These are phyloP conservation scores for Mactromeris polynyma DNA, from an alignment of 2,888 invertebrate species.

Conservation along the genomic window DNA sequence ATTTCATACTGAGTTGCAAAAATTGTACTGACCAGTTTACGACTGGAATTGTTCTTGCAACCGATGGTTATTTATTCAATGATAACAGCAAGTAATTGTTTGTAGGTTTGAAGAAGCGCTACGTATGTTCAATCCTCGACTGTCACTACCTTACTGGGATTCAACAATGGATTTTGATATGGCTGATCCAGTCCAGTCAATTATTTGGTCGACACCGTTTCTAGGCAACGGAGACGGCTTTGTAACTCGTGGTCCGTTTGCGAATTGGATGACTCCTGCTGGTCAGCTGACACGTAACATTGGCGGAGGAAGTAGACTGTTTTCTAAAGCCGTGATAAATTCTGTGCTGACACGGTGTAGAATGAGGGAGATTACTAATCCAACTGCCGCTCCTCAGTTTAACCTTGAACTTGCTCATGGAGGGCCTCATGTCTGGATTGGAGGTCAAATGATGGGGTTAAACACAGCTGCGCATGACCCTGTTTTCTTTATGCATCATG, in stretches of 20 bases:
- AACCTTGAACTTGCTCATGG: slow-evolving; percentile 72
- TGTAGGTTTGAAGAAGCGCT: slow-evolving; percentile 79
- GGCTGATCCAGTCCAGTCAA: slow-evolving; percentile 70
- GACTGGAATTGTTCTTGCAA: no score
- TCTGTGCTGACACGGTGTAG: slow-evolving; percentile 68
- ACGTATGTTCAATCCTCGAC: slow-evolving; percentile 70
- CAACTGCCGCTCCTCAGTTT: slow-evolving; percentile 62
- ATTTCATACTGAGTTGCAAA: no score
- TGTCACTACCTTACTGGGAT: slow-evolving; percentile 81
- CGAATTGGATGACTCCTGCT: slow-evolving; percentile 75
- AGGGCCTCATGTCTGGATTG: slow-evolving; percentile 79
- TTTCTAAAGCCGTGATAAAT: slow-evolving; percentile 64
- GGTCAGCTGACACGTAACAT: slow-evolving; percentile 77
- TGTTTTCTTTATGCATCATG: slow-evolving; percentile 79
- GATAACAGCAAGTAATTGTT: no score
- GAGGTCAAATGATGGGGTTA: slow-evolving; percentile 77
- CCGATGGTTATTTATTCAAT: no score
- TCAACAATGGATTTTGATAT: slow-evolving; percentile 75
- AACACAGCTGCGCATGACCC: slow-evolving; percentile 80
- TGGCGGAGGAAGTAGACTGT: slow-evolving; percentile 72
- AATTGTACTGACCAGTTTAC: no score
- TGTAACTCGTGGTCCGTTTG: slow-evolving; percentile 78
- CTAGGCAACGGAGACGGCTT: slow-evolving; percentile 79
- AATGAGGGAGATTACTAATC: slow-evolving; percentile 63
- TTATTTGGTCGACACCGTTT: slow-evolving; percentile 75